phyloP scores from a whole-genome alignment of 37 sponge, comb jelly and placozoan species.

The Crambe crambe region DNA sequence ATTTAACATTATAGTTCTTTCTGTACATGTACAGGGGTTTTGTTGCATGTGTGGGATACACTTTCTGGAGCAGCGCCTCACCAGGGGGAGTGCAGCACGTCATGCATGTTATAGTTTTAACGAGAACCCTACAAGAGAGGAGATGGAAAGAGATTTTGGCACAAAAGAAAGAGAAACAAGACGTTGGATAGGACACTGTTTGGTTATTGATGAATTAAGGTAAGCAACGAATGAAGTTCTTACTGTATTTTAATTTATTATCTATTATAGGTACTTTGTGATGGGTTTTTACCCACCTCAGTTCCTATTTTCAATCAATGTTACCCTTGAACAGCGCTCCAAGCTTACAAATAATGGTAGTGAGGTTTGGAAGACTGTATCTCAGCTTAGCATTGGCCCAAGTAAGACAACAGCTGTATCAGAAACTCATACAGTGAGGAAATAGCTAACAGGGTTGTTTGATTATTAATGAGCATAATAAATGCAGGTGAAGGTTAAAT shows the following conservation, averaged over 20 bases:
- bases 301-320: constrained; percentile 44
- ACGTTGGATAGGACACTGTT: constrained; percentile 53
- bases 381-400: constrained; percentile 60
- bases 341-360: constrained; percentile 41
- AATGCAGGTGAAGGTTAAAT: constrained; percentile 62
- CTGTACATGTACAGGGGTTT: constrained; percentile 43
- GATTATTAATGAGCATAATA: background rate
- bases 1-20: background rate
- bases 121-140: no score
- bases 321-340: constrained; percentile 47
- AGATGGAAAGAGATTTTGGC: background rate
- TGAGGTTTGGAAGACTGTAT: constrained; percentile 35
- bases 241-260: background rate
- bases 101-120: no score
- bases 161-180: background rate
- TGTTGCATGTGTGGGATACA: constrained; percentile 57
- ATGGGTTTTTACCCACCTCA: constrained; percentile 69
- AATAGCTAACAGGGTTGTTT: background rate
- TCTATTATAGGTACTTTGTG: constrained; percentile 57
- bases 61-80: no score
- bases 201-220: constrained; percentile 42
- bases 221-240: background rate
- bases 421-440: constrained; percentile 18
- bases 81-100: no score
- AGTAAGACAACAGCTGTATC: constrained; percentile 47